Percentiles rank a stretch among this genome's conserved stretches.
These are phyloP conservation scores for Hyposoter dolosus DNA, from an alignment of 2,888 invertebrate species.

Conservation along the genomic window DNA sequence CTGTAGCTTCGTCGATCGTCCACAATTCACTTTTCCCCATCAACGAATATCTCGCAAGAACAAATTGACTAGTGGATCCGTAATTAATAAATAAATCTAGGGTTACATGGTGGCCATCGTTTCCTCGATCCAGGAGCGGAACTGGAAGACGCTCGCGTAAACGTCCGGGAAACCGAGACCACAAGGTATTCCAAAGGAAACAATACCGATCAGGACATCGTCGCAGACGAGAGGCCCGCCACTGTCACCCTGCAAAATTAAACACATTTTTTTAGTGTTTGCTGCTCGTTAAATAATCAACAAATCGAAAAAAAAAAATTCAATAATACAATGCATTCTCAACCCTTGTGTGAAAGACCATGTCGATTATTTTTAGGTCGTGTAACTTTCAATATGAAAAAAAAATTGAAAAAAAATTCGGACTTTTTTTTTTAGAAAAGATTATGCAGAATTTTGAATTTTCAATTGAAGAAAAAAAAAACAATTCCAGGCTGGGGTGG, in stretches of 20 bases:
- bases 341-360: too few relatives aligned
- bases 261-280: neutral
- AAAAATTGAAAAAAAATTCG: too few relatives aligned
- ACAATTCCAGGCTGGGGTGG: too few relatives aligned
- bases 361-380: too few relatives aligned
- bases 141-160: slow-evolving; percentile 59
- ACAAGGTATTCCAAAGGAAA: slow-evolving; percentile 69
- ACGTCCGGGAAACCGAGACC: slow-evolving; percentile 67
- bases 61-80: neutral
- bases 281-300: neutral
- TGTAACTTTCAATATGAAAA: neutral
- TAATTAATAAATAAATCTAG: neutral
- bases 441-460: too few relatives aligned
- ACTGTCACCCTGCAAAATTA: slow-evolving; percentile 62
- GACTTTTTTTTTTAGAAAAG: too few relatives aligned
- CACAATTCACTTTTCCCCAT: neutral
- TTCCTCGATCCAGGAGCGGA: slow-evolving; percentile 23
- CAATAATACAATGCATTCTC: too few relatives aligned
- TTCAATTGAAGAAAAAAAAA: too few relatives aligned
- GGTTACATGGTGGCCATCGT: neutral
- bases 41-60: neutral
- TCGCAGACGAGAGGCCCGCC: slow-evolving; percentile 66
- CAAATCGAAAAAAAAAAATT: too few relatives aligned
- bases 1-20: neutral
- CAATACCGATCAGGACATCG: slow-evolving; percentile 64